Evolutionary conservation across 1,140 invertebrate species (phyloP).

Genomic region (Drosophila persimilis): DNA sequence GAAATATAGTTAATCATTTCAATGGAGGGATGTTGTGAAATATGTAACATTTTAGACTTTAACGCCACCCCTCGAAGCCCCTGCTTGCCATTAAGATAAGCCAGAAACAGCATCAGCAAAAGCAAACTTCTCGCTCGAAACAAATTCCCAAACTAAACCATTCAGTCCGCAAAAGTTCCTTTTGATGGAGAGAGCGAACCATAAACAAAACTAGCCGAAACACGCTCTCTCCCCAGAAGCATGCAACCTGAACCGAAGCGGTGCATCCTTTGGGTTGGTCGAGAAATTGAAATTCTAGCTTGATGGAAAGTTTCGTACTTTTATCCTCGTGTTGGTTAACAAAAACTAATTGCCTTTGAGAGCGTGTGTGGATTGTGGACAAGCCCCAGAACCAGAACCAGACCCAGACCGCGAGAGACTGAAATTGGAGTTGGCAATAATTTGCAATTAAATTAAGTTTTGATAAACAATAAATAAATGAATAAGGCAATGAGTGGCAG

Average conservation of each 20-base stretch:
- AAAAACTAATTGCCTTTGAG: conserved; percentile 21
- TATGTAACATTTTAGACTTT: too few species aligned
- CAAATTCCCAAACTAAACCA: too few species aligned
- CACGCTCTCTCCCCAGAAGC: background rate
- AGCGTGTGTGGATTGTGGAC: background rate
- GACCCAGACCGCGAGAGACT: background rate
- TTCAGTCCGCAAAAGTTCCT: background rate
- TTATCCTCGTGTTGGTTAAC: conserved; percentile 5
- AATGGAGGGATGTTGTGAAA: too few species aligned
- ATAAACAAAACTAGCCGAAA: conserved; percentile 13
- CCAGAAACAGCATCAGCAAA: too few species aligned
- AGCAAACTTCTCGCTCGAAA: too few species aligned
- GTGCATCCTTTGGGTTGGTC: background rate
- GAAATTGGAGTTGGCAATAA: conserved; percentile 24
- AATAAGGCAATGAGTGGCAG: conserved; percentile 9
- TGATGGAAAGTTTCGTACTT: conserved; percentile 11
- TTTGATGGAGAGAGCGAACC: conserved; percentile 1
- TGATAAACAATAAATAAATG: conserved; percentile 57
- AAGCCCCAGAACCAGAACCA: too few species aligned
- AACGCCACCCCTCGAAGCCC: too few species aligned
- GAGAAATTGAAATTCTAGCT: conserved; percentile 10
- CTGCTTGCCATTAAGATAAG: too few species aligned
- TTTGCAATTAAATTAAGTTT: conserved; percentile 69
- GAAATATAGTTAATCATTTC: background rate
- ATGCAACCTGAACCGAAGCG: conserved; percentile 2